phyloP scores from a whole-genome alignment of 1,140 invertebrate species.

The Bombyx mandarina region DNA sequence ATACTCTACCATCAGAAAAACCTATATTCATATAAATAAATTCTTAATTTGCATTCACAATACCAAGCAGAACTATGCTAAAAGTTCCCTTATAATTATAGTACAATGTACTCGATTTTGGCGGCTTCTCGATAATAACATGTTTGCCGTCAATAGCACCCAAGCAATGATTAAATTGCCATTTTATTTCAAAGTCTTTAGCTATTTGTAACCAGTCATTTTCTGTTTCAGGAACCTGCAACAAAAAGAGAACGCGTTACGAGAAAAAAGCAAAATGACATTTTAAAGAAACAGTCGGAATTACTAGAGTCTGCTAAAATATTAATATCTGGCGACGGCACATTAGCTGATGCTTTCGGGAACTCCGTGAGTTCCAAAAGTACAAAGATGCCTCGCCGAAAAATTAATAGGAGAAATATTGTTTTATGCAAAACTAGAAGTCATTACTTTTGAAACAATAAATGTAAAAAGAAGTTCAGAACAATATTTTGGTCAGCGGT shows the following conservation, averaged over 20 bases:
- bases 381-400: no score
- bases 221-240: conserved; percentile 1
- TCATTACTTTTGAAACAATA: no score
- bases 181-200: conserved; percentile 1
- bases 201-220: conserved; percentile 2
- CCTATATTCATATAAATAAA: conserved; percentile 5
- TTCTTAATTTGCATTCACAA: conserved; percentile 6
- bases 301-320: neutral
- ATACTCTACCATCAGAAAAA: neutral
- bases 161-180: conserved; percentile 6
- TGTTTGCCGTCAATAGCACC: conserved; percentile 1
- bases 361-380: no score
- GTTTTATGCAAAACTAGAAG: no score
- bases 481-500: no score
- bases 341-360: neutral
- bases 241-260: neutral
- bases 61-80: conserved; percentile 3
- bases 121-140: conserved; percentile 3
- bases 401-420: no score
- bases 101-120: neutral
- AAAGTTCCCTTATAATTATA: conserved; percentile 2
- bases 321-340: neutral
- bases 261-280: neutral
- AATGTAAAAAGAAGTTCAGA: no score
- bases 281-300: neutral